Evolutionary conservation across 1,140 invertebrate species (phyloP).

Genomic region (Acromyrmex heyeri): DNA sequence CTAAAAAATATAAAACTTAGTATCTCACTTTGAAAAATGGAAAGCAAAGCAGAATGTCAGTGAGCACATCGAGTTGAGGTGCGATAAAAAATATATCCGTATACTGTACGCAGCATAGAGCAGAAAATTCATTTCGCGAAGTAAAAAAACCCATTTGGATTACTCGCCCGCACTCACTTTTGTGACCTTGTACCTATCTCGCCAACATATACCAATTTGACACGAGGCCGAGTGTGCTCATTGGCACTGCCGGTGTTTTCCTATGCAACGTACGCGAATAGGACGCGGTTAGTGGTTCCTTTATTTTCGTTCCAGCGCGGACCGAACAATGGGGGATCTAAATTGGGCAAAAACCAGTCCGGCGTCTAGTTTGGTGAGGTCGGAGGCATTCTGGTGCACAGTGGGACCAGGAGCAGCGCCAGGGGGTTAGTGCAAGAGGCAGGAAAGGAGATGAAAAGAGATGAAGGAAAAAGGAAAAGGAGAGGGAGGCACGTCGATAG

Average conservation of each 20-base stretch:
- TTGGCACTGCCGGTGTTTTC: slow-evolving; percentile 45
- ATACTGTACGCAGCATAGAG: not conserved
- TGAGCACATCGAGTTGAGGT: not conserved
- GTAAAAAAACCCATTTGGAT: not conserved
- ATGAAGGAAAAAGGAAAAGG: too few species aligned
- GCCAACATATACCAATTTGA: not conserved
- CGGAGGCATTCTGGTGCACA: slow-evolving; percentile 64
- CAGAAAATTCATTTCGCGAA: not conserved
- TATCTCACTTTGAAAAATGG: not conserved
- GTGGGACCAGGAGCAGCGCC: slow-evolving; percentile 56
- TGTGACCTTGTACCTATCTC: slow-evolving; percentile 15
- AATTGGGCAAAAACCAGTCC: slow-evolving; percentile 80
- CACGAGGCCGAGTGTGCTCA: slow-evolving; percentile 4
- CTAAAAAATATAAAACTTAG: not conserved
- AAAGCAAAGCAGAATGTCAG: not conserved
- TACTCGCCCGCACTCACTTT: not conserved
- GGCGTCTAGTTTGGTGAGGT: slow-evolving; percentile 77
- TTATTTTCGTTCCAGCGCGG: slow-evolving; percentile 77
- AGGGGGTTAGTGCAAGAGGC: not conserved
- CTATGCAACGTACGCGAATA: slow-evolving; percentile 54
- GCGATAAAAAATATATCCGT: slow-evolving; percentile 7
- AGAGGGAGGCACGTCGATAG: slow-evolving; percentile 2
- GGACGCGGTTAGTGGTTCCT: slow-evolving; percentile 46
- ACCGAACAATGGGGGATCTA: slow-evolving; percentile 78
- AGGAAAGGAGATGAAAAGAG: not conserved